phyloP scores from a whole-genome alignment of 2,888 invertebrate genomes.

The Drosophila pseudotakahashii region DNA sequence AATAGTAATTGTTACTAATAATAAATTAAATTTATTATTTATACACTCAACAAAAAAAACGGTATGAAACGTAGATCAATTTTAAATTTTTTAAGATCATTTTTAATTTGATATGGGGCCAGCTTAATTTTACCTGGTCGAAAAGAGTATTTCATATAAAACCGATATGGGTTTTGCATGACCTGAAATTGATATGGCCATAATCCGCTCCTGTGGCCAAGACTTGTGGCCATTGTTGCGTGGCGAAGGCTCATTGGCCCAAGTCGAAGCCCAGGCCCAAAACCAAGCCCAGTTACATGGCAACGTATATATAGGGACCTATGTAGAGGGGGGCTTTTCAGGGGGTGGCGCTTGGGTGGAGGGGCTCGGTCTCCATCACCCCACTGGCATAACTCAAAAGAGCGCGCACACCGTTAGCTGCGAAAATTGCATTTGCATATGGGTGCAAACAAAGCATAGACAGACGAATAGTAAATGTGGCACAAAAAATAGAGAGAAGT shows the following conservation, averaged over 20 bases:
- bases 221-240: slow-evolving; percentile 66
- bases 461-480: slow-evolving; percentile 62
- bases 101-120: too few species aligned
- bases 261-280: slow-evolving; percentile 36
- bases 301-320: not conserved
- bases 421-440: slow-evolving; percentile 79
- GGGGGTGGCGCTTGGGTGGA: not conserved
- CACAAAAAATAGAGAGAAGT: slow-evolving; percentile 50
- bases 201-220: slow-evolving; percentile 38
- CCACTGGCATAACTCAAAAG: slow-evolving; percentile 76
- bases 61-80: too few species aligned
- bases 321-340: not conserved
- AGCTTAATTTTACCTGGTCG: too few species aligned
- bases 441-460: slow-evolving; percentile 67
- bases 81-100: too few species aligned
- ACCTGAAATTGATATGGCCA: too few species aligned
- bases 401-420: slow-evolving; percentile 80
- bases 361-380: slow-evolving; percentile 15
- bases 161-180: too few species aligned
- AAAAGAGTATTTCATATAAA: too few species aligned
- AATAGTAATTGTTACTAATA: too few species aligned
- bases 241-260: slow-evolving; percentile 77
- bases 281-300: slow-evolving; percentile 17
- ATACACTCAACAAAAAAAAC: too few species aligned
- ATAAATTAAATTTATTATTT: too few species aligned